Conservation (phyloP, 30 jellyfish, hydroid and myxozoan species). For the Cassiopea xamachana region DNA sequence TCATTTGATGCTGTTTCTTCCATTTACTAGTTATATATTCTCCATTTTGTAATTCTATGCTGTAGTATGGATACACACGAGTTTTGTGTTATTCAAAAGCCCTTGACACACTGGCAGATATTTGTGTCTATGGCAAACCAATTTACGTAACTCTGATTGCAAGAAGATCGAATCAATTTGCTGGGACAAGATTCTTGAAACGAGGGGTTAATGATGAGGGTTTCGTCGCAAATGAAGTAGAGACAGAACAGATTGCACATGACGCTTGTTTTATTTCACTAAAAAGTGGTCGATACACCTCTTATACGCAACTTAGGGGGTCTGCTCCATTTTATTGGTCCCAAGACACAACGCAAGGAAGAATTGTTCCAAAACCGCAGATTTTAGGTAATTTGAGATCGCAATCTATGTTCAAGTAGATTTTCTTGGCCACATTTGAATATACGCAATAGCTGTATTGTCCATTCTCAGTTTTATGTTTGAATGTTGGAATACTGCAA, state of each 20-base stretch:
- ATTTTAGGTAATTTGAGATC: slow-evolving; percentile 74
- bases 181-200: slow-evolving; percentile 96
- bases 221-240: slow-evolving; percentile 98
- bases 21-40: not conserved
- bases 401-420: not conserved
- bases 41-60: not conserved
- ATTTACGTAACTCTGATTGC: slow-evolving; percentile 94
- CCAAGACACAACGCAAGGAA: slow-evolving; percentile 97
- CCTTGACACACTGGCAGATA: slow-evolving; percentile 61
- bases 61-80: not conserved
- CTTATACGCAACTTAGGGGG: slow-evolving; percentile 97
- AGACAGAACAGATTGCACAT: slow-evolving; percentile 99
- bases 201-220: slow-evolving; percentile 99
- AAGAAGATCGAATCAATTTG: slow-evolving; percentile 94
- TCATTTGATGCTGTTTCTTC: no score
- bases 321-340: slow-evolving; percentile 99
- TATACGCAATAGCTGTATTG: no score
- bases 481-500: no score
- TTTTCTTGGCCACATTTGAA: no score
- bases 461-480: no score
- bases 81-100: not conserved
- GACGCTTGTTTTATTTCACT: slow-evolving; percentile 94
- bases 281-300: slow-evolving; percentile 96
- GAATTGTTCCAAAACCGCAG: slow-evolving; percentile 99
- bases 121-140: slow-evolving; percentile 95